phyloP scores from a whole-genome alignment of 2,113 vertebrate genomes.

The Amazona guildingii region DNA sequence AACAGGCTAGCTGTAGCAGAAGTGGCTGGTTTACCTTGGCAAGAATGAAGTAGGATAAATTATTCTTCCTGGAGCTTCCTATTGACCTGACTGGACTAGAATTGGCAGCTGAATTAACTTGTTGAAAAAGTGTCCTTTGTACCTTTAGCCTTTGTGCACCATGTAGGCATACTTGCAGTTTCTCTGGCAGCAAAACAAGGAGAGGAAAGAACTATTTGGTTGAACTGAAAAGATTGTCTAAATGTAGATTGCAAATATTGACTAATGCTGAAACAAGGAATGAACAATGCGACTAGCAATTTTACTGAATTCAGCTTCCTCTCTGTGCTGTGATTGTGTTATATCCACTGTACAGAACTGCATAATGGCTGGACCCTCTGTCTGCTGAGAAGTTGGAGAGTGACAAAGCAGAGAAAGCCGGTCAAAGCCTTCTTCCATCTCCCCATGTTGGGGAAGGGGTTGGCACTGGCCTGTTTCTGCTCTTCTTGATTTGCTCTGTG shows the following conservation, averaged over 20 bases:
- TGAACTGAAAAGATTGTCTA: not conserved
- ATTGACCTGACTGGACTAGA: not conserved
- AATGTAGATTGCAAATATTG: not conserved
- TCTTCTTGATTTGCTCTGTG: not conserved
- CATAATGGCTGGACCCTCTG: not conserved
- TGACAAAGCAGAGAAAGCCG: not conserved
- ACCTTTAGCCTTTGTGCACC: not conserved
- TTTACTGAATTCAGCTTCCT: not conserved
- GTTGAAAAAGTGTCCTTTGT: not conserved
- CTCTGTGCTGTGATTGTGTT: not conserved
- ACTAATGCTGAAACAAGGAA: not conserved
- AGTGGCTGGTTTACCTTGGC: not conserved
- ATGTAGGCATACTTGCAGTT: not conserved
- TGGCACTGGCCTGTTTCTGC: not conserved
- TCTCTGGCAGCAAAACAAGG: not conserved
- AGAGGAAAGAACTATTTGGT: not conserved
- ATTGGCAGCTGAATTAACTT: not conserved
- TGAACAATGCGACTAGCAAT: not conserved
- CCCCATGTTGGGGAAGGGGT: fast-evolving
- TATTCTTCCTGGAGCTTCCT: not conserved
- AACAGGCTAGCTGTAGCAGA: not conserved
- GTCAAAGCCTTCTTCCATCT: not conserved
- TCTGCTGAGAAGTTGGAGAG: not conserved
- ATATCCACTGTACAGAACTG: not conserved
- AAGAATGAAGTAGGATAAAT: not conserved